These are phyloP conservation scores for Parnassius glacialis DNA, from an alignment of 2,888 invertebrate species.

Conservation along the genomic window DNA sequence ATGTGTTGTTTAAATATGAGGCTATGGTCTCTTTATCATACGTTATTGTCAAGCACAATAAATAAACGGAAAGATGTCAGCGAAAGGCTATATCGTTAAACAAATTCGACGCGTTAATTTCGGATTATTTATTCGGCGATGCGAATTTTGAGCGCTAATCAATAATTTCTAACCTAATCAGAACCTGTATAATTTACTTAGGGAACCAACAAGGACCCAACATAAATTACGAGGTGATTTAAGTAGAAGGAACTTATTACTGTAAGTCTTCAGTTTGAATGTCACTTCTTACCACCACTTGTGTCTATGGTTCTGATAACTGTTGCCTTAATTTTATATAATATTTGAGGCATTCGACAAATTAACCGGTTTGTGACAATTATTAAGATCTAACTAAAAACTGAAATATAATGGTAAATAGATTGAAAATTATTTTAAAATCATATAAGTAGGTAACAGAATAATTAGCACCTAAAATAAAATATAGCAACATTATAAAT, in stretches of 20 bases:
- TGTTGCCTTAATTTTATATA: slow-evolving; percentile 52
- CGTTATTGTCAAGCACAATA: slow-evolving; percentile 29
- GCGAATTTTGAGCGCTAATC: slow-evolving; percentile 57
- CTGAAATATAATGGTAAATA: slow-evolving; percentile 38
- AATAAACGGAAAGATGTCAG: slow-evolving; percentile 9
- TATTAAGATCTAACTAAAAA: slow-evolving; percentile 39
- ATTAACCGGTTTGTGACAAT: slow-evolving; percentile 52
- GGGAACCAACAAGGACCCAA: slow-evolving; percentile 52
- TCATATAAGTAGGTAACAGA: slow-evolving; percentile 46
- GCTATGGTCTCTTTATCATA: slow-evolving; percentile 27
- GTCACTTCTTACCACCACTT: slow-evolving; percentile 74
- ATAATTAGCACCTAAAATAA: slow-evolving; percentile 73
- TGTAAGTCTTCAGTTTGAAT: slow-evolving; percentile 59
- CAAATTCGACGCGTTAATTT: slow-evolving; percentile 57
- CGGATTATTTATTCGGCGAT: slow-evolving; percentile 59
- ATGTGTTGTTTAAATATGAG: slow-evolving; percentile 6
- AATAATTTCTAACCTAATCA: slow-evolving; percentile 77
- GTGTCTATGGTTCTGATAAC: slow-evolving; percentile 70
- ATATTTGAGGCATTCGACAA: slow-evolving; percentile 34
- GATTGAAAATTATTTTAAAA: slow-evolving; percentile 30
- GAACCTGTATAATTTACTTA: slow-evolving; percentile 81
- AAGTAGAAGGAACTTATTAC: slow-evolving; percentile 72
- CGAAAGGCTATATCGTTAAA: slow-evolving; percentile 31
- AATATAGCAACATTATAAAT: slow-evolving; percentile 67
- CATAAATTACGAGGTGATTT: slow-evolving; percentile 82